Conservation (phyloP, 2,797 vertebrate genomes). For the Eulemur albifrons region DNA sequence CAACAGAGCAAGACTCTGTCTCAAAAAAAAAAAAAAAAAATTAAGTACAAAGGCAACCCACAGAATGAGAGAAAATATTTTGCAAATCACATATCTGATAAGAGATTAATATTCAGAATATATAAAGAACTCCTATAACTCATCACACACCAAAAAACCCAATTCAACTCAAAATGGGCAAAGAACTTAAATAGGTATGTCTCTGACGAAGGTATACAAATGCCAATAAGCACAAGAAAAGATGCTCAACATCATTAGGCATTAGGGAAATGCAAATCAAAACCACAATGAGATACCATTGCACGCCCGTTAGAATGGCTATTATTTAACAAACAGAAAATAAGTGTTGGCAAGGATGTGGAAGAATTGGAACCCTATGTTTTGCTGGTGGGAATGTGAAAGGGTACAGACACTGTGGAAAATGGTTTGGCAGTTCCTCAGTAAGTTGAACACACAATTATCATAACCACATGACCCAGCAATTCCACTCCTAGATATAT, state of each 20-base stretch:
- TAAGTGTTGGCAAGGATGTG: neutral
- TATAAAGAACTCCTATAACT: neutral
- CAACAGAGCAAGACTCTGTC: neutral
- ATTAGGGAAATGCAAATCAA: slow-evolving; percentile 14
- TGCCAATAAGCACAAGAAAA: neutral
- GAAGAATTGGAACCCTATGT: neutral
- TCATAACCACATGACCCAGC: neutral
- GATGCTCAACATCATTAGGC: neutral
- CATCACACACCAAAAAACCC: too few species aligned
- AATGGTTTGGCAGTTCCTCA: neutral
- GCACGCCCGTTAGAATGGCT: neutral
- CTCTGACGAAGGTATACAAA: neutral
- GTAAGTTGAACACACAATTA: neutral
- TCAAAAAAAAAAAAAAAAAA: neutral
- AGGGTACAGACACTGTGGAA: neutral
- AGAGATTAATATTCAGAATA: slow-evolving; percentile 28
- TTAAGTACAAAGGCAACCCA: neutral
- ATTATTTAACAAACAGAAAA: neutral
- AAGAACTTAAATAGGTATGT: neutral
- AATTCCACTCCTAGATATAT: neutral
- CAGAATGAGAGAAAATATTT: neutral
- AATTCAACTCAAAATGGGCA: neutral
- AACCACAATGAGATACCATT: neutral
- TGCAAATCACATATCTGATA: neutral
- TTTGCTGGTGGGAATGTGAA: neutral